Conservation (phyloP, 1,140 invertebrate genomes). For the Probaryconus sp. region DNA sequence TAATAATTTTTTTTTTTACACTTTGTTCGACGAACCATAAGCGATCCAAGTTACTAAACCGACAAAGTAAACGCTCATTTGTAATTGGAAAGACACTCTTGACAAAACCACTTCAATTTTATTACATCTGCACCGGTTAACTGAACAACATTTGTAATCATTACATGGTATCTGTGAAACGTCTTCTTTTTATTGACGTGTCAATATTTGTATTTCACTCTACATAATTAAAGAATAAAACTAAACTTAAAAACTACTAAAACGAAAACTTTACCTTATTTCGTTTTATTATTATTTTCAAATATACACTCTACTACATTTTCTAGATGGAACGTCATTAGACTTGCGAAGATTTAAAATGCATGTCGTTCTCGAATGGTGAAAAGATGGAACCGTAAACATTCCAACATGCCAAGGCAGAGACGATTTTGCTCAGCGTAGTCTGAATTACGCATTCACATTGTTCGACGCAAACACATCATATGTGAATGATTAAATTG, state of each 20-base stretch:
- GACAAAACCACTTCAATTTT: conserved; percentile 36
- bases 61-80: conserved; percentile 25
- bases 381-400: conserved; percentile 35
- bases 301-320: no score
- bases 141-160: conserved; percentile 42
- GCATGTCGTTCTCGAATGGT: conserved; percentile 11
- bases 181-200: no score
- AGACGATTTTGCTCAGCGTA: conserved; percentile 21
- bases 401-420: conserved; percentile 33
- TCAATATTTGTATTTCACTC: no score
- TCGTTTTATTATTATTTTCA: no score
- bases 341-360: conserved; percentile 18
- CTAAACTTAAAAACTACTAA: no score
- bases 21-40: conserved; percentile 1
- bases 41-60: conserved; percentile 15
- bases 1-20: conserved; percentile 32
- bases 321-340: conserved; percentile 12
- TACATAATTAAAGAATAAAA: no score
- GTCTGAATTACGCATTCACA: conserved; percentile 36
- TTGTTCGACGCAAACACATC: conserved; percentile 10
- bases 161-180: conserved; percentile 30
- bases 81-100: conserved; percentile 38
- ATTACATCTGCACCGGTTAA: conserved; percentile 9
- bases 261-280: no score
- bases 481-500: conserved; percentile 23